A percentile compares a stretch with the other conserved stretches of the same genome.
These are phyloP conservation scores for Betta splendens DNA, from an alignment of 2,797 vertebrate genomes.

Conservation along the genomic window DNA sequence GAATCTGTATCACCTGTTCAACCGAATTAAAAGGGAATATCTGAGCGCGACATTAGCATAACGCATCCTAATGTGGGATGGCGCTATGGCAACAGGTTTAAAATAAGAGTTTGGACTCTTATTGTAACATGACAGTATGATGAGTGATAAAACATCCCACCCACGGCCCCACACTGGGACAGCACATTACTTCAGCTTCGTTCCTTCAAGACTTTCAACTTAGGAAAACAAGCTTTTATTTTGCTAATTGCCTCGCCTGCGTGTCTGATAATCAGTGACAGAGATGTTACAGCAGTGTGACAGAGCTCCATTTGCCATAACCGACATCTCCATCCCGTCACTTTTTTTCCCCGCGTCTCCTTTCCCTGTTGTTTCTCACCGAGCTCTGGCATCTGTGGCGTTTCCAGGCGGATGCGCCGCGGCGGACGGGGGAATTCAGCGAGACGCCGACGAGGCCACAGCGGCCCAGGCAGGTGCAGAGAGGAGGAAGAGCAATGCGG, in stretches of 20 bases:
- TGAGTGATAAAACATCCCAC: no score
- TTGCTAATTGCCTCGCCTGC: constrained; percentile 7
- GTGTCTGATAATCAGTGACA: constrained; percentile 76
- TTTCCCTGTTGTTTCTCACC: constrained; percentile 68
- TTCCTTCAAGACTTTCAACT: no score
- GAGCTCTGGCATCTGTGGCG: constrained; percentile 79
- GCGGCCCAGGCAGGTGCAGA: constrained; percentile 79
- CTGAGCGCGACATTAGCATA: background rate
- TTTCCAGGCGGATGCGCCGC: constrained; percentile 83
- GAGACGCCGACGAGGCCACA: constrained; percentile 79
- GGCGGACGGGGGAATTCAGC: constrained; percentile 80
- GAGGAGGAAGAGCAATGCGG: constrained; percentile 65
- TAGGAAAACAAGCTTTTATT: background rate
- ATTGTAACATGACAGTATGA: no score
- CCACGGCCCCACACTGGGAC: no score
- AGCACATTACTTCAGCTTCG: no score
- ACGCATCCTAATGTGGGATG: background rate
- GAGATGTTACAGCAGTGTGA: constrained; percentile 78
- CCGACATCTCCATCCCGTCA: constrained; percentile 83
- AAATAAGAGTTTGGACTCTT: background rate
- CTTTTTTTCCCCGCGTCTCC: constrained; percentile 56
- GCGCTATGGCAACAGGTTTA: background rate
- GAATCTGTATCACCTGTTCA: no score
- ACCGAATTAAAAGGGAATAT: no score
- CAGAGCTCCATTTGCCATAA: constrained; percentile 82